Evolutionary conservation across 2,888 invertebrate species (phyloP).

Genomic region (Drosophila aldrichi): DNA sequence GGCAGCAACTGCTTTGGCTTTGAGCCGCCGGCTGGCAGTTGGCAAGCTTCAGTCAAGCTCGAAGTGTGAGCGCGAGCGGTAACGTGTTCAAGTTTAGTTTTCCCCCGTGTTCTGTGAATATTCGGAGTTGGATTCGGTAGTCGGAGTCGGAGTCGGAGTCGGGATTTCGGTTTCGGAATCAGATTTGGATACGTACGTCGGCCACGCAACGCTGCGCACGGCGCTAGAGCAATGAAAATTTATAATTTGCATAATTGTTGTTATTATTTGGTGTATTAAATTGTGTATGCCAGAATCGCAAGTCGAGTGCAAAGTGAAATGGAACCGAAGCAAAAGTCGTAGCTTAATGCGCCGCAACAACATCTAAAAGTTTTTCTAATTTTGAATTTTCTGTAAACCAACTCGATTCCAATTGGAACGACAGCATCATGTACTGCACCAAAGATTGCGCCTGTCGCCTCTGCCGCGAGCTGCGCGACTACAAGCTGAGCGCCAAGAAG

Average conservation of each 20-base stretch:
- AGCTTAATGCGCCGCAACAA: conserved; percentile 11
- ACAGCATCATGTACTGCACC: conserved; percentile 88
- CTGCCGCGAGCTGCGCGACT: conserved; percentile 90
- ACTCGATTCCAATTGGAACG: not conserved
- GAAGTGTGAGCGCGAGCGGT: conserved; percentile 59
- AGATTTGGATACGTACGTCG: conserved; percentile 43
- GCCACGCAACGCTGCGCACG: conserved; percentile 63
- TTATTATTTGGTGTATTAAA: conserved; percentile 60
- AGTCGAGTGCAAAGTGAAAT: conserved; percentile 61
- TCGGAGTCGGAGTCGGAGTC: conserved; percentile 18
- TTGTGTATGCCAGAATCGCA: conserved; percentile 56
- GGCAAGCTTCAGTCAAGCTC: conserved; percentile 69
- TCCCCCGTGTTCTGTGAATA: not conserved
- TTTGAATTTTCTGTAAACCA: conserved; percentile 23
- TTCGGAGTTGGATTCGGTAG: conserved; percentile 23
- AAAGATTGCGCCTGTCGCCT: conserved; percentile 91
- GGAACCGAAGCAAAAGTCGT: conserved; percentile 66
- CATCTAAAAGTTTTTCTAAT: conserved; percentile 4
- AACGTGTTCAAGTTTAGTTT: conserved; percentile 21
- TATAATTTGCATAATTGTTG: conserved; percentile 79
- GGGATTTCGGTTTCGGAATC: conserved; percentile 27
- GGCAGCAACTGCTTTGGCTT: conserved; percentile 51
- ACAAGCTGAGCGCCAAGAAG: conserved; percentile 83
- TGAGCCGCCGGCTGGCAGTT: conserved; percentile 60
- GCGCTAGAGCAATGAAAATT: conserved; percentile 73